Evolutionary conservation across 2,113 vertebrate genomes (phyloP).

Genomic region (Charadrius vociferus): DNA sequence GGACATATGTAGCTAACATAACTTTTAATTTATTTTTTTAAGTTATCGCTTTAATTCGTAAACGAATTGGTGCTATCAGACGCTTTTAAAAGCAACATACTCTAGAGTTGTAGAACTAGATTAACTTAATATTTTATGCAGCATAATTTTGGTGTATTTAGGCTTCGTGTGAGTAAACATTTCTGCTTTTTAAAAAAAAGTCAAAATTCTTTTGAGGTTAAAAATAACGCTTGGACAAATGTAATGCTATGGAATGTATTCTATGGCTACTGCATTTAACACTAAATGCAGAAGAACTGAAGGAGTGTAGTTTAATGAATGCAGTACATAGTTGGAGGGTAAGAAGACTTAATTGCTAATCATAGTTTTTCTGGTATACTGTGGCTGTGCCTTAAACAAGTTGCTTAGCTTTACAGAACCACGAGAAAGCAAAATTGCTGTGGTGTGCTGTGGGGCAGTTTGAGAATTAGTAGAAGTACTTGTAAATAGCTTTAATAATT

Average conservation of each 20-base stretch:
- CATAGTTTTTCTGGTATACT: accelerated
- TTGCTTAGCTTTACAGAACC: background rate
- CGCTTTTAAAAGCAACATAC: accelerated
- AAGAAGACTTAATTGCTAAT: background rate
- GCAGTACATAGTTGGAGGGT: accelerated
- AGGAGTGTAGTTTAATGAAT: background rate
- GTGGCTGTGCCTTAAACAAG: background rate
- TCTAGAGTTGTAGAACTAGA: background rate
- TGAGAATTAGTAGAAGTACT: background rate
- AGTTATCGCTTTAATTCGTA: background rate
- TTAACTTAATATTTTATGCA: accelerated
- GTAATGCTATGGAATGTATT: background rate
- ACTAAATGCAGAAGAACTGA: background rate
- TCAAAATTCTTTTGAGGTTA: background rate
- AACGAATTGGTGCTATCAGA: accelerated
- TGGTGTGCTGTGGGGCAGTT: too few relatives aligned
- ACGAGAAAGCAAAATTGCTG: background rate
- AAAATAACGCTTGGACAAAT: accelerated
- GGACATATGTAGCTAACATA: accelerated
- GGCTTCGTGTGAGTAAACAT: accelerated
- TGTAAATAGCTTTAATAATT: background rate
- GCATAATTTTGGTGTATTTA: accelerated
- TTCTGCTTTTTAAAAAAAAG: background rate
- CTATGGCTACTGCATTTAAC: accelerated
- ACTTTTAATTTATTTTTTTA: accelerated